phyloP scores from a whole-genome alignment of 1,140 invertebrate species.

The Orchesella cincta region DNA sequence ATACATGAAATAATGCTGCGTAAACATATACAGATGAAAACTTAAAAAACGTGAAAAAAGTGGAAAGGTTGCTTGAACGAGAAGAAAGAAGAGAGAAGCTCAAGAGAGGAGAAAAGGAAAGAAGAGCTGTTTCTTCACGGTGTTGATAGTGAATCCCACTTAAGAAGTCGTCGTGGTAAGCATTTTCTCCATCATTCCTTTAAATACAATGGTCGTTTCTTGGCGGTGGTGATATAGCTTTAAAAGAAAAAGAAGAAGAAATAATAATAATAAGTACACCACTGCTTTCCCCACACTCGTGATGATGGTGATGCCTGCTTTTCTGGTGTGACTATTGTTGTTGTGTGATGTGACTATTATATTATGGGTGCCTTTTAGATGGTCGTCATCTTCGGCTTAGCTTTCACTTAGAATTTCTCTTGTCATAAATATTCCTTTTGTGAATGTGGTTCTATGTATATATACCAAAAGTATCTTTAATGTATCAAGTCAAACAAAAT shows the following conservation, averaged over 20 bases:
- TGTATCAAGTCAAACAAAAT: neutral
- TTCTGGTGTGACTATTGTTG: constrained; percentile 2
- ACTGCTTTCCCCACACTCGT: neutral
- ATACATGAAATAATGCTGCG: neutral
- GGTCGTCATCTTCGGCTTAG: constrained; percentile 21
- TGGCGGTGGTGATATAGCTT: constrained; percentile 5
- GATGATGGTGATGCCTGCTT: neutral
- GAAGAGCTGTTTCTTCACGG: constrained; percentile 14
- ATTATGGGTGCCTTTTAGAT: constrained; percentile 6
- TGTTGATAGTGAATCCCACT: constrained; percentile 27
- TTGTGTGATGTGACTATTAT: constrained; percentile 24
- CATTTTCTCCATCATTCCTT: constrained; percentile 18
- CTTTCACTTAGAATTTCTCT: constrained; percentile 25
- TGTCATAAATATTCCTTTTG: constrained; percentile 25
- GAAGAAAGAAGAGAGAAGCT: neutral
- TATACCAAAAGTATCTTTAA: constrained; percentile 4
- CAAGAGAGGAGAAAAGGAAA: neutral
- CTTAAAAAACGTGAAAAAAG: neutral
- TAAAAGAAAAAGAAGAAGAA: neutral
- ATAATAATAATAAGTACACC: neutral
- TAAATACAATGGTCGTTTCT: constrained; percentile 18
- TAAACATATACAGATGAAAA: neutral
- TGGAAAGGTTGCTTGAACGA: neutral
- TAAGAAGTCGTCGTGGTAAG: constrained; percentile 21
- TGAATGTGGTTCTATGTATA: neutral